These are phyloP conservation scores for Hybos culiciformis DNA, from an alignment of 2,888 invertebrate species.

Conservation along the genomic window DNA sequence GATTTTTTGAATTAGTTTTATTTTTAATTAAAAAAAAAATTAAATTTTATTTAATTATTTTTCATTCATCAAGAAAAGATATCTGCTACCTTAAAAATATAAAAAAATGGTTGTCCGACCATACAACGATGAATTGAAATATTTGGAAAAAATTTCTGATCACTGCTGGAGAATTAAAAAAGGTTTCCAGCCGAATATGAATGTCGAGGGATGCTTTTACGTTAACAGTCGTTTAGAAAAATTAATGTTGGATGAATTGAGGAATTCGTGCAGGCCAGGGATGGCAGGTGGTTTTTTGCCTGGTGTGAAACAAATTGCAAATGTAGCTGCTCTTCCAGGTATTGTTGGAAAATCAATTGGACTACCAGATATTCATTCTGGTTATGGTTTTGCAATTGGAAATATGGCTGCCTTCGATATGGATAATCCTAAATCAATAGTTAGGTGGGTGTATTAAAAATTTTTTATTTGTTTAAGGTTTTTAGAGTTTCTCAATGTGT, in stretches of 20 bases:
- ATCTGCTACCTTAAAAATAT: too few species aligned
- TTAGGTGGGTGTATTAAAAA: too few species aligned
- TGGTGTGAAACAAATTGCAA: conserved; percentile 97
- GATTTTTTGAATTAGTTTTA: too few species aligned
- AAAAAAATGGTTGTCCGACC: conserved; percentile 70
- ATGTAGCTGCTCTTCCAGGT: conserved; percentile 96
- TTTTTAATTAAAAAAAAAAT: too few species aligned
- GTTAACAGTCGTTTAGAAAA: conserved; percentile 84
- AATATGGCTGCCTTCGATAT: conserved; percentile 99
- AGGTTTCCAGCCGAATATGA: conserved; percentile 99
- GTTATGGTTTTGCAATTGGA: conserved; percentile 99
- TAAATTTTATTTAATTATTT: too few species aligned
- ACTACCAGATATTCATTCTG: conserved; percentile 92
- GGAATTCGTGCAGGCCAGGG: conserved; percentile 78
- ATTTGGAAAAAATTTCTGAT: conserved; percentile 74
- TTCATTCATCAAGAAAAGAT: too few species aligned
- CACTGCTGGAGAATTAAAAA: conserved; percentile 90
- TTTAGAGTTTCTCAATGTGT: background rate
- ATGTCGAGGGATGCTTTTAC: conserved; percentile 95
- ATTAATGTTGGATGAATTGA: conserved; percentile 93
- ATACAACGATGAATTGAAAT: conserved; percentile 88
- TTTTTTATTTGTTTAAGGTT: background rate
- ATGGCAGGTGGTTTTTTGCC: conserved; percentile 93
- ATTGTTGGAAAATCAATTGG: conserved; percentile 91
- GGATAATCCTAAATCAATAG: conserved; percentile 78